These are phyloP conservation scores for Tetranychus truncatus DNA, from an alignment of 2,888 invertebrate genomes.

Conservation along the genomic window DNA sequence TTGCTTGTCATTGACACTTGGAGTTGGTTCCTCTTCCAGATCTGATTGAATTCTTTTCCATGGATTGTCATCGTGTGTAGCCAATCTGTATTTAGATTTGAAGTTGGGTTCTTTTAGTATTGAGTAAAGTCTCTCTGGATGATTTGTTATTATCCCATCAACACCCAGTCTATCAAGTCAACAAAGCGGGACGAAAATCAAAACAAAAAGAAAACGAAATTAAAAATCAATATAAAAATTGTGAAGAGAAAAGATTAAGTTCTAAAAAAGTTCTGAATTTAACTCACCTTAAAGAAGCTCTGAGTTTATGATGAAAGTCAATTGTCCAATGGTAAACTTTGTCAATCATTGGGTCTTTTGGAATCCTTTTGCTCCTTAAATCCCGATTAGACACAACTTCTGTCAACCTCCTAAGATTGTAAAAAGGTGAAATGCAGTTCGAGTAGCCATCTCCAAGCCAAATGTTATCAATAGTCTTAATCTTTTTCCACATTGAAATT, in stretches of 20 bases:
- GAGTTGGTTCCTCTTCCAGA: neutral
- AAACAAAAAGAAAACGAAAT: neutral
- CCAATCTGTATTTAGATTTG: slow-evolving; percentile 14
- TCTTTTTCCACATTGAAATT: slow-evolving; percentile 23
- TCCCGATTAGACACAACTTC: slow-evolving; percentile 23
- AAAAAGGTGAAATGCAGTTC: slow-evolving; percentile 27
- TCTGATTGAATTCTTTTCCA: slow-evolving; percentile 13
- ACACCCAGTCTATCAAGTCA: slow-evolving; percentile 13
- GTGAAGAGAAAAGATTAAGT: neutral
- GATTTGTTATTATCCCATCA: slow-evolving; percentile 24
- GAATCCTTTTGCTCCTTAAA: slow-evolving; percentile 13
- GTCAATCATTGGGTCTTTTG: slow-evolving; percentile 15
- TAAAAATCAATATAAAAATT: neutral
- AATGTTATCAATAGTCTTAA: slow-evolving; percentile 23
- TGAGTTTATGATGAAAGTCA: slow-evolving; percentile 24
- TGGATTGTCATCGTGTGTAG: slow-evolving; percentile 18
- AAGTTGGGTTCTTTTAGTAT: slow-evolving; percentile 18
- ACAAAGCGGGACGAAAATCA: neutral
- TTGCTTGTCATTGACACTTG: neutral
- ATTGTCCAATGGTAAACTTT: slow-evolving; percentile 28
- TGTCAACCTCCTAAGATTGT: slow-evolving; percentile 24
- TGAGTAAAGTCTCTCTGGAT: slow-evolving; percentile 22
- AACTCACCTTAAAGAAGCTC: slow-evolving; percentile 22
- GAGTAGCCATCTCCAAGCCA: slow-evolving; percentile 28
- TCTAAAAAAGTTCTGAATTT: neutral